These are phyloP conservation scores for Notolabrus celidotus DNA, from an alignment of 2,797 vertebrate genomes.

Conservation along the genomic window DNA sequence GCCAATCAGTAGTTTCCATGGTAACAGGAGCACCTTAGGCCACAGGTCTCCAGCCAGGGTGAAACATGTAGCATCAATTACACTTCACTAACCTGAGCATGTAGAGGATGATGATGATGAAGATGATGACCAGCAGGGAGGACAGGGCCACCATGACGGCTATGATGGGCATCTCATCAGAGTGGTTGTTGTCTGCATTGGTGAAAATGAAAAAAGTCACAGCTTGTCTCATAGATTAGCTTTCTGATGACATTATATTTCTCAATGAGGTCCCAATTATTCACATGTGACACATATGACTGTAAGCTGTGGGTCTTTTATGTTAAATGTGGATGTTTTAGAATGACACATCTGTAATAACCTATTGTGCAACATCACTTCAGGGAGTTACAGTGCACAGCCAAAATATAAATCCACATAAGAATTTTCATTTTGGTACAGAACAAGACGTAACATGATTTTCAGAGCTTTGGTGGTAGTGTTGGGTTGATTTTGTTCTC, in stretches of 20 bases:
- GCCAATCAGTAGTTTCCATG: constrained; percentile 58
- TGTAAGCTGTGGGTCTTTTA: background rate
- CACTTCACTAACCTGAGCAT: constrained; percentile 93
- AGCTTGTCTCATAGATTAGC: background rate
- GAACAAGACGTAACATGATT: constrained; percentile 5
- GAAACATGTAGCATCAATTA: constrained; percentile 1
- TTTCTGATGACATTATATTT: background rate
- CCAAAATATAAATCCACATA: background rate
- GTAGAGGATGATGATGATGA: constrained; percentile 99
- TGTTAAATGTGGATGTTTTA: constrained; percentile 3
- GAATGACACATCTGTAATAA: background rate
- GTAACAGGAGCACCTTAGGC: constrained; percentile 55
- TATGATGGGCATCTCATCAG: constrained; percentile 95
- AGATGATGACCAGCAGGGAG: constrained; percentile 96
- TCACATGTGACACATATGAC: constrained; percentile 1
- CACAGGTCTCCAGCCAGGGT: constrained; percentile 19
- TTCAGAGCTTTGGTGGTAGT: background rate
- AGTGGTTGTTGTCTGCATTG: constrained; percentile 51
- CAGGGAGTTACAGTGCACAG: background rate
- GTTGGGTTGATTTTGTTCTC: too few species aligned
- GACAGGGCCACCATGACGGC: constrained; percentile 98
- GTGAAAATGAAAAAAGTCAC: constrained; percentile 2
- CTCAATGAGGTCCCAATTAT: constrained; percentile 12
- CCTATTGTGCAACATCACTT: background rate
- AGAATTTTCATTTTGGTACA: background rate